Conservation (phyloP, 2,797 vertebrate genomes). For the Acanthopagrus latus region DNA sequence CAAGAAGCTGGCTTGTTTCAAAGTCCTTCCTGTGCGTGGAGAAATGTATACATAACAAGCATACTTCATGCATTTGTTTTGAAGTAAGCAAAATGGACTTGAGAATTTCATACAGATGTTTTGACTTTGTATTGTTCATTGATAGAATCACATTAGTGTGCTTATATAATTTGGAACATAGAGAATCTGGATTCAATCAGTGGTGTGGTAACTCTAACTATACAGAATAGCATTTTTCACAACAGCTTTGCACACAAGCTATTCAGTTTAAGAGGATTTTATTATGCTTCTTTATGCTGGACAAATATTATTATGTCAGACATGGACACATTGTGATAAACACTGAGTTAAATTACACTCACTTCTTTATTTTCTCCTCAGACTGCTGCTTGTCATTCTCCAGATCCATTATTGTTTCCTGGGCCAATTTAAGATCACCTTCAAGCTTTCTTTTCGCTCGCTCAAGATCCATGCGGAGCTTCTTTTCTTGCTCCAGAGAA, state of each 20-base stretch:
- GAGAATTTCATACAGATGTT: background rate
- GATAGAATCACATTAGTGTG: background rate
- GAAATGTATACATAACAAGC: background rate
- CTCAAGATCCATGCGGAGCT: slow-evolving; percentile 88
- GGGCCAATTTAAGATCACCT: slow-evolving; percentile 90
- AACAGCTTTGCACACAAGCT: background rate
- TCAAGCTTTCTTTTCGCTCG: slow-evolving; percentile 90
- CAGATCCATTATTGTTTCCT: slow-evolving; percentile 88
- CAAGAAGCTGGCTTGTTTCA: slow-evolving; percentile 89
- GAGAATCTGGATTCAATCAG: too few relatives aligned
- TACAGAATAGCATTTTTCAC: background rate
- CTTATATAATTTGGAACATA: background rate
- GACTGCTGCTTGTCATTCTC: slow-evolving; percentile 90
- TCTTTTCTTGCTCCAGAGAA: slow-evolving; percentile 91
- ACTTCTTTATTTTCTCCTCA: slow-evolving; percentile 92
- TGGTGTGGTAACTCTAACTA: background rate
- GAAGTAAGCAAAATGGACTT: background rate
- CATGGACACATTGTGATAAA: background rate
- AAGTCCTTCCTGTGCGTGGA: slow-evolving; percentile 88
- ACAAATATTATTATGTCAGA: background rate
- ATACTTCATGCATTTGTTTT: background rate
- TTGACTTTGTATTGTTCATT: slow-evolving; percentile 1
- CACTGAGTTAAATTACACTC: slow-evolving; percentile 25
- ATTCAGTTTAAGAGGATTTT: background rate
- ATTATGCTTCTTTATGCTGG: background rate